These are phyloP conservation scores for Clanis bilineata DNA, from an alignment of 2,888 invertebrate genomes.

Conservation along the genomic window DNA sequence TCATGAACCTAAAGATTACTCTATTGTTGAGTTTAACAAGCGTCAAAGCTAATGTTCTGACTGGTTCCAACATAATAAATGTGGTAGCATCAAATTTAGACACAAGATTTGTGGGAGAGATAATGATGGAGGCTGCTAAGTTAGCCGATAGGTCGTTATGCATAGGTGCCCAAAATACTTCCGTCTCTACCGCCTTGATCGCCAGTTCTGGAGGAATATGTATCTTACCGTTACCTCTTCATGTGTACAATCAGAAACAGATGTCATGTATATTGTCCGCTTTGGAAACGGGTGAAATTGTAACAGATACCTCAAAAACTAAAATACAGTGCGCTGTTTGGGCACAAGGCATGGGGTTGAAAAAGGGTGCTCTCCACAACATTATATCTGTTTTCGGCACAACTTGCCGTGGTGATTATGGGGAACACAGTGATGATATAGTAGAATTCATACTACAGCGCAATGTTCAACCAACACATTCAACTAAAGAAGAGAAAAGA, in stretches of 20 bases:
- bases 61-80: slow-evolving; percentile 56
- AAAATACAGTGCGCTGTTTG: slow-evolving; percentile 63
- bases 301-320: slow-evolving; percentile 40
- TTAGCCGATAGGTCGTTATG: slow-evolving; percentile 51
- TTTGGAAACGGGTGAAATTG: slow-evolving; percentile 59
- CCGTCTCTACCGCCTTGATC: slow-evolving; percentile 47
- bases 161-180: slow-evolving; percentile 51
- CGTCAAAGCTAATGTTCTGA: slow-evolving; percentile 55
- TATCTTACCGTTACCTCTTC: slow-evolving; percentile 61
- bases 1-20: slow-evolving; percentile 69
- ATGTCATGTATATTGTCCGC: slow-evolving; percentile 49
- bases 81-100: slow-evolving; percentile 61
- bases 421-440: slow-evolving; percentile 60
- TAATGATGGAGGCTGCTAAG: slow-evolving; percentile 61
- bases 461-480: slow-evolving; percentile 41
- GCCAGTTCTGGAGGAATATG: slow-evolving; percentile 64
- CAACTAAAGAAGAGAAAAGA: slow-evolving; percentile 46
- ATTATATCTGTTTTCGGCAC: slow-evolving; percentile 65
- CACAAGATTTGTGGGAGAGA: slow-evolving; percentile 53
- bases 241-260: slow-evolving; percentile 61
- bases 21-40: slow-evolving; percentile 67
- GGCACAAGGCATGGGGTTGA: slow-evolving; percentile 69
- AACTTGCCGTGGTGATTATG: slow-evolving; percentile 61
- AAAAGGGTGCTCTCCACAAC: slow-evolving; percentile 58
- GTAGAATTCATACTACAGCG: slow-evolving; percentile 55